Evolutionary conservation across 2,113 vertebrate genomes (phyloP).

Genomic region (Oryctolagus cuniculus): mOryCun1.1 NC_091443.1:105666001-105666500

Average conservation of each 20-base stretch:
- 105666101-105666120: neutral
- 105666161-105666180: neutral
- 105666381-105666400: neutral
- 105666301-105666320: too few species aligned
- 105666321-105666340: too few species aligned
- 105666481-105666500: neutral
- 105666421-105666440: neutral
- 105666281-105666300: neutral
- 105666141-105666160: too few species aligned
- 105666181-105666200: too few species aligned
- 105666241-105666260: neutral
- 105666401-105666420: neutral
- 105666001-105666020: neutral
- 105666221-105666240: neutral
- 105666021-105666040: neutral
- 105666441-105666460: neutral
- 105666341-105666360: too few species aligned
- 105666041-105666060: neutral
- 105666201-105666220: neutral
- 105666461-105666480: neutral
- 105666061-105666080: neutral
- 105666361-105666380: too few species aligned
- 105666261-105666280: neutral
- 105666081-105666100: neutral
- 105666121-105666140: neutral